Conservation (phyloP, 2,113 vertebrate genomes). For the Ursus arctos region DNA sequence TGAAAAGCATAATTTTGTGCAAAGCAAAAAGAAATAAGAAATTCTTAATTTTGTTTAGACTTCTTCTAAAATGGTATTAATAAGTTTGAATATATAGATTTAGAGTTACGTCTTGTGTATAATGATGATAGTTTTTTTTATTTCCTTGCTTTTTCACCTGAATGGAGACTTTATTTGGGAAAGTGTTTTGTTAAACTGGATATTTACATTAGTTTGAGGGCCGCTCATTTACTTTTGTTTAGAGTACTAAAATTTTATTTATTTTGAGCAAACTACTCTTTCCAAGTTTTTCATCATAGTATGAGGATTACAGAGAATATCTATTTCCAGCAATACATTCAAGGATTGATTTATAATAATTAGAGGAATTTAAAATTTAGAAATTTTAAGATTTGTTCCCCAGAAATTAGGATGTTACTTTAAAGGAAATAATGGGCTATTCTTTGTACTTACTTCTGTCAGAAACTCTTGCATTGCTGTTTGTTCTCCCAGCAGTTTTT, state of each 20-base stretch:
- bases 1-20: slow-evolving; percentile 69
- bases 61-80: slow-evolving; percentile 26
- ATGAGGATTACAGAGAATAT: slow-evolving; percentile 55
- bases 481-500: slow-evolving; percentile 85
- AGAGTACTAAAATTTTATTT: slow-evolving; percentile 61
- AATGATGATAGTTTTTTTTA: neutral
- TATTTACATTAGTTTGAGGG: slow-evolving; percentile 46
- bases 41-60: slow-evolving; percentile 64
- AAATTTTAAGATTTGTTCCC: slow-evolving; percentile 19
- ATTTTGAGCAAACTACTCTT: slow-evolving; percentile 59
- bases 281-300: slow-evolving; percentile 43
- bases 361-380: slow-evolving; percentile 62
- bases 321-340: neutral
- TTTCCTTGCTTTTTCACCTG: neutral
- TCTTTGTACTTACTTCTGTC: slow-evolving; percentile 78
- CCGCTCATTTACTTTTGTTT: slow-evolving; percentile 55
- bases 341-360: slow-evolving; percentile 44
- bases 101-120: slow-evolving; percentile 49
- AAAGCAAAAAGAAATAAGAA: slow-evolving; percentile 65
- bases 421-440: slow-evolving; percentile 69
- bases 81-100: slow-evolving; percentile 42
- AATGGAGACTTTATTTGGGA: slow-evolving; percentile 59
- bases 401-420: slow-evolving; percentile 47
- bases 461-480: slow-evolving; percentile 84
- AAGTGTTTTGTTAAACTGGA: slow-evolving; percentile 55